Evolutionary conservation across 2,113 vertebrate species (phyloP), one percentile per base, ranked within the genome.

Genomic region (Sciurus niger): DNA sequence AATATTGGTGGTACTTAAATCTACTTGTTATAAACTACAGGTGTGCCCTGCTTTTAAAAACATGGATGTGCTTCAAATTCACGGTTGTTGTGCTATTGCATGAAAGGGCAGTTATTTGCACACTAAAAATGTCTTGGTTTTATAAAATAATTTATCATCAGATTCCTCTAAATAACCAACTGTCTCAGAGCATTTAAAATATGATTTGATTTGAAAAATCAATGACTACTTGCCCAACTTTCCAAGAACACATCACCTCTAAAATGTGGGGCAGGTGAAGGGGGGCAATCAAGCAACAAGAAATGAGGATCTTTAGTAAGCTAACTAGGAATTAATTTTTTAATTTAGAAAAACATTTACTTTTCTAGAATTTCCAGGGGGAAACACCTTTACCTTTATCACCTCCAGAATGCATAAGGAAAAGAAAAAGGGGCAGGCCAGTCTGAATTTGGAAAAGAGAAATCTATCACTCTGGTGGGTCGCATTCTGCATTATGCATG

Each of bases 401-500:
- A 85, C 89, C 94, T 96, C 94, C 90, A 4, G 11, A 72, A 60
- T 94, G 89, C 79, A 37, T 84, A 88, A 93, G 12, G 4, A 22
- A 9, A 65, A 22, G 24, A 25, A 8, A 37, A 53, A 25, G 51
- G 37, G 46, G 37, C 76, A 97, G 89, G 48, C 89, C 82, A 88
- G 51, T 96, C 95, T 92, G 93, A 98, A 94, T 97, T 98, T 96
- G 97, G 97, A 97, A 92, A 96, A 98, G 97, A 95, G 78, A 93
- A 97, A 98, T 98, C 97, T 96, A 43, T 97, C 91, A 96, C 97
- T 98, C 97, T 67, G 92, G 97, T 80, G 96, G 97, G 96, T 97
- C 76, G 6, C 96, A 87, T 65, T 98, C 95, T 97, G 98, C 98
- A 98, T 98, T 98, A 98, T 98, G 96, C 92, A 92, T 97, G 98